Evolutionary conservation across 1,140 invertebrate genomes (phyloP).

Genomic region (Diabrotica undecimpunctata): DNA sequence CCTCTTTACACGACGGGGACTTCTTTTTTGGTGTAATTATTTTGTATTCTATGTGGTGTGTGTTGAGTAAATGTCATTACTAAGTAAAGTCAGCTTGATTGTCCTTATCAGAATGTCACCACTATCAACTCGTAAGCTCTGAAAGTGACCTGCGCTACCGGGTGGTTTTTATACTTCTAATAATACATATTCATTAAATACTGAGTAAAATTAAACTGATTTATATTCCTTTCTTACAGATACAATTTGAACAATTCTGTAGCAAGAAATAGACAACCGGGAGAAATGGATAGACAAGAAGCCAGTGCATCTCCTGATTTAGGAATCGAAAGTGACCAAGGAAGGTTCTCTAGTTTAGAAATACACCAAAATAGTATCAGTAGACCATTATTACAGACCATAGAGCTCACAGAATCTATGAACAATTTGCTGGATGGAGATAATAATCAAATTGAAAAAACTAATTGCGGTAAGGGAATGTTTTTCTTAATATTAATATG

Average conservation of each 20-base stretch:
- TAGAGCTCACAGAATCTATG: constrained; percentile 56
- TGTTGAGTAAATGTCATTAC: no score
- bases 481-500: background rate
- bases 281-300: constrained; percentile 40
- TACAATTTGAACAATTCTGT: constrained; percentile 8
- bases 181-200: no score
- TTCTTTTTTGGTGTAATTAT: no score
- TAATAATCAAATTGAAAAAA: constrained; percentile 30
- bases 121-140: no score
- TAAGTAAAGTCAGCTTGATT: no score
- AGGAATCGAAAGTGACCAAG: constrained; percentile 67
- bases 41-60: no score
- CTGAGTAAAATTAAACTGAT: no score
- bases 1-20: no score
- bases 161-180: no score
- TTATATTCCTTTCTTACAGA: background rate
- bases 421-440: constrained; percentile 54
- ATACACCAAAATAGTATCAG: constrained; percentile 45
- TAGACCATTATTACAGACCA: constrained; percentile 50
- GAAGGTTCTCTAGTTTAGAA: constrained; percentile 56
- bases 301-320: constrained; percentile 65
- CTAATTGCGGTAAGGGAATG: constrained; percentile 27
- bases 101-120: no score
- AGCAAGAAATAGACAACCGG: constrained; percentile 2
- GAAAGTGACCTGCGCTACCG: no score